These are phyloP conservation scores for Menura novaehollandiae DNA, from an alignment of 2,113 vertebrate genomes.

Conservation along the genomic window DNA sequence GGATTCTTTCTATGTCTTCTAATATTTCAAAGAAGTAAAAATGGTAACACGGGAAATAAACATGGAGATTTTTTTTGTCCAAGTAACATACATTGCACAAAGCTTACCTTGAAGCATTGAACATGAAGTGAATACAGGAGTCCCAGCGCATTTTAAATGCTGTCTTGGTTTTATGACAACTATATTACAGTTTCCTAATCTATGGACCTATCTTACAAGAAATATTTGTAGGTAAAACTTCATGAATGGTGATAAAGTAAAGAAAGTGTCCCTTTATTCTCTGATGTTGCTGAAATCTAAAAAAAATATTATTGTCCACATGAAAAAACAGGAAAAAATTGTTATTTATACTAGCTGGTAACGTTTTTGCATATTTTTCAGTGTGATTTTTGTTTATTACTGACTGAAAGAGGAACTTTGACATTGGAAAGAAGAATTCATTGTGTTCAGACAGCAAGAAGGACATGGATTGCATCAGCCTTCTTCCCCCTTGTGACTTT, in stretches of 20 bases:
- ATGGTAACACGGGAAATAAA: background rate
- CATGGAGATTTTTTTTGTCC: background rate
- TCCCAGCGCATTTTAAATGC: background rate
- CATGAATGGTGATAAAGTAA: background rate
- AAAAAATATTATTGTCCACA: background rate
- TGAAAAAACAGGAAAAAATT: background rate
- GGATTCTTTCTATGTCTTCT: background rate
- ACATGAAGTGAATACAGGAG: background rate
- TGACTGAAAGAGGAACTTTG: background rate
- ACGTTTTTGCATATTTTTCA: background rate
- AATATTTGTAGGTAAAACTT: background rate
- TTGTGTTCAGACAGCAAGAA: background rate
- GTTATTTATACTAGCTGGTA: background rate
- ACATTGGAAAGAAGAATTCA: background rate
- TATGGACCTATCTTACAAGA: background rate
- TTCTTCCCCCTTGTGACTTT: background rate
- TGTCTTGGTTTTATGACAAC: background rate
- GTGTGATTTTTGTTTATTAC: background rate
- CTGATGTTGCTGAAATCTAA: background rate
- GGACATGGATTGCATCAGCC: background rate
- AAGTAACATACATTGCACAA: background rate
- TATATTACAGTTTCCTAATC: background rate
- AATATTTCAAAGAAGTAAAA: background rate
- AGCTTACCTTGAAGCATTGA: background rate
- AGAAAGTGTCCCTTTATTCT: background rate